These are phyloP conservation scores for Montifringilla adamsi DNA, from an alignment of 2,113 vertebrate species.

Conservation along the genomic window DNA sequence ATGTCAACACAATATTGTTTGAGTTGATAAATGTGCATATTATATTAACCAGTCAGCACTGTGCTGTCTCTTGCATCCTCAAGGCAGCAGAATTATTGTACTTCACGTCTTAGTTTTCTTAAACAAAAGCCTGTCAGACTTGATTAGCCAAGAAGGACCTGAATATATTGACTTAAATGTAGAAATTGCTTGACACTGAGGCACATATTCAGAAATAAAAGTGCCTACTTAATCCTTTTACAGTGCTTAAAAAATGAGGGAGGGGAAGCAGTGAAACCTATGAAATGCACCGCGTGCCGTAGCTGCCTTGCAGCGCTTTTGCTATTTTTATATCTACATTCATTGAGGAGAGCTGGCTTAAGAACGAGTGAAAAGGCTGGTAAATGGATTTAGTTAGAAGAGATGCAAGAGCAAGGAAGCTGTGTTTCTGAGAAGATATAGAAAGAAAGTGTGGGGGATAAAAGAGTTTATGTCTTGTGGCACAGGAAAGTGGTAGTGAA, in stretches of 20 bases:
- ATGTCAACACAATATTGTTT: constrained; percentile 18
- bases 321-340: constrained; percentile 10
- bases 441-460: not conserved
- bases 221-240: constrained; percentile 25
- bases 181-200: constrained; percentile 24
- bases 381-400: not conserved
- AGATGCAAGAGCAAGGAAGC: not conserved
- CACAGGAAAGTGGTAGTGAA: not conserved
- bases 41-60: constrained; percentile 28
- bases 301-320: constrained; percentile 29
- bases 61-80: constrained; percentile 24
- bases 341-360: not conserved
- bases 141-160: constrained; percentile 35
- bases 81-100: constrained; percentile 19
- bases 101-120: constrained; percentile 26
- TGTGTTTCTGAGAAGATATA: not conserved
- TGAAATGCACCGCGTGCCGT: rapidly evolving
- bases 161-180: constrained; percentile 44
- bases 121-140: constrained; percentile 59
- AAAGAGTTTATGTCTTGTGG: not conserved
- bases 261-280: not conserved
- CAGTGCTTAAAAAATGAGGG: not conserved
- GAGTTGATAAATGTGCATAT: constrained; percentile 22
- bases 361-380: not conserved
- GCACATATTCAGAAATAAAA: constrained; percentile 8